phyloP scores from a whole-genome alignment of 2,113 vertebrate genomes.

The Cranoglanis bouderius region DNA sequence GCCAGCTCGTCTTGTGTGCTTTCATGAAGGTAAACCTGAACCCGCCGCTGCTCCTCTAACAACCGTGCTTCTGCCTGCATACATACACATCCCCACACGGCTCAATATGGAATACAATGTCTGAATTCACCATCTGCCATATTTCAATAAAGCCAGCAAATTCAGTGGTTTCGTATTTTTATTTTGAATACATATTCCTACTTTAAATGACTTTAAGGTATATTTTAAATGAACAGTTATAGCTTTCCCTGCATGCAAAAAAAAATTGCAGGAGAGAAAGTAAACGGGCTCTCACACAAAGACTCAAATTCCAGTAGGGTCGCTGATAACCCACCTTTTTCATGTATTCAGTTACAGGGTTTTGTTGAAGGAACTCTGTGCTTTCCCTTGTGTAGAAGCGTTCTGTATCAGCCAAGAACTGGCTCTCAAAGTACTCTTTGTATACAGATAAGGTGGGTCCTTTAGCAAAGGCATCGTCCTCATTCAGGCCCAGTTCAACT shows the following conservation, averaged over 20 bases:
- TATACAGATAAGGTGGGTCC: slow-evolving; percentile 97
- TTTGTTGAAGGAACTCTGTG: slow-evolving; percentile 98
- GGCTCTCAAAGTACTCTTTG: slow-evolving; percentile 98
- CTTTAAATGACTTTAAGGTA: neutral
- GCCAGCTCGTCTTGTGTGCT: slow-evolving; percentile 97
- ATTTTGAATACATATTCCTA: neutral
- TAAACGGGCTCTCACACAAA: neutral
- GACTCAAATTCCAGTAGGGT: neutral
- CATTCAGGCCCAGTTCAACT: slow-evolving; percentile 98
- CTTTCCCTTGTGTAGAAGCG: slow-evolving; percentile 99
- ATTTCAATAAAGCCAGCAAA: neutral
- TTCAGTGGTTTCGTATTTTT: neutral
- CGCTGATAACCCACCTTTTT: slow-evolving; percentile 82
- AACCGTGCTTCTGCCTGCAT: slow-evolving; percentile 52
- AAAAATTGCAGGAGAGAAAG: too few relatives aligned
- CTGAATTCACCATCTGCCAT: neutral
- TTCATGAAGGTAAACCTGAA: slow-evolving; percentile 97
- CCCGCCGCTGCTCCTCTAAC: slow-evolving; percentile 89
- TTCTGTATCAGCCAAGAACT: slow-evolving; percentile 98
- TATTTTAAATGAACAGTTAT: neutral
- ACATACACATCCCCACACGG: neutral
- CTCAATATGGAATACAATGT: neutral
- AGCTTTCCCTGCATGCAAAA: neutral
- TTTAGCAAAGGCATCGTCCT: slow-evolving; percentile 97
- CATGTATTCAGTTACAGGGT: slow-evolving; percentile 99